These are phyloP conservation scores for Morpho deidamia DNA, from an alignment of 2,888 invertebrate species.

Conservation along the genomic window DNA sequence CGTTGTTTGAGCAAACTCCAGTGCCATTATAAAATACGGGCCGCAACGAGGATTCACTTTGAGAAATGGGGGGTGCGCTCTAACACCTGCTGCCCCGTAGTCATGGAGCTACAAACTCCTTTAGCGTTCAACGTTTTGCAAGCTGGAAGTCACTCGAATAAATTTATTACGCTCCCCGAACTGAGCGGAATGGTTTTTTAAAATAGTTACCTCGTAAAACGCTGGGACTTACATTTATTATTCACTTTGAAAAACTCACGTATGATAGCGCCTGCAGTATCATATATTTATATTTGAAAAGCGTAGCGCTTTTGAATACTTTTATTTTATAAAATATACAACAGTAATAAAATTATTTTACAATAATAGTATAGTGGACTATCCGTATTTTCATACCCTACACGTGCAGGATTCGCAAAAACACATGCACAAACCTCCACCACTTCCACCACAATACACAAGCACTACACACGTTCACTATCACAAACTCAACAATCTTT, in stretches of 20 bases:
- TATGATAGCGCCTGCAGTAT: slow-evolving; percentile 16
- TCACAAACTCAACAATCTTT: no score
- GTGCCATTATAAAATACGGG: slow-evolving; percentile 74
- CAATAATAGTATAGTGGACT: no score
- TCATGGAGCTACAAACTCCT: slow-evolving; percentile 36
- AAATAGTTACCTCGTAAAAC: slow-evolving; percentile 22
- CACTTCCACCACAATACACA: no score
- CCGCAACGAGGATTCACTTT: slow-evolving; percentile 66
- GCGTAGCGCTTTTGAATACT: no score
- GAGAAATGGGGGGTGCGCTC: slow-evolving; percentile 64
- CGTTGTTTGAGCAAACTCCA: slow-evolving; percentile 62
- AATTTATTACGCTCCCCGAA: slow-evolving; percentile 25
- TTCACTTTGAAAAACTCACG: slow-evolving; percentile 9
- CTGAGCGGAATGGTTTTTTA: slow-evolving; percentile 18
- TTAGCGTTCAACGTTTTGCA: slow-evolving; percentile 21
- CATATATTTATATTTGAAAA: no score
- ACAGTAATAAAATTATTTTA: no score
- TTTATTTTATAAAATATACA: no score
- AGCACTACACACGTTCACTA: no score
- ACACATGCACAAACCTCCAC: no score
- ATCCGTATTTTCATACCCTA: no score
- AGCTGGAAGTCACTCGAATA: slow-evolving; percentile 26
- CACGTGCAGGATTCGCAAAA: no score
- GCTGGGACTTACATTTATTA: slow-evolving; percentile 24
- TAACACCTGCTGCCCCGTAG: slow-evolving; percentile 56